phyloP scores from a whole-genome alignment of 2,888 invertebrate genomes.

The Heliconius ismenius region DNA sequence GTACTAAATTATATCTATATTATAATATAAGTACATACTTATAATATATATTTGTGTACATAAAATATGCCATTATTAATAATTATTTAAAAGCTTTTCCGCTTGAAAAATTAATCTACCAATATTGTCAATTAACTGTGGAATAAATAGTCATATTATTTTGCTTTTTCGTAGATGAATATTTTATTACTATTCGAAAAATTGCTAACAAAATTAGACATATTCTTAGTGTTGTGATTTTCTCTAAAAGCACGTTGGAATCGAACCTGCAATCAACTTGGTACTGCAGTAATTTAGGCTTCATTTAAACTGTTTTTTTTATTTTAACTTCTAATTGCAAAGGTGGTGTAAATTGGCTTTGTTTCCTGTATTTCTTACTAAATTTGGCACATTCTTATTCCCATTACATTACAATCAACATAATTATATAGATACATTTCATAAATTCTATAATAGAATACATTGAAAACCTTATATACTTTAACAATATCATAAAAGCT shows the following conservation, averaged over 20 bases:
- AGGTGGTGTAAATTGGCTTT: slow-evolving; percentile 63
- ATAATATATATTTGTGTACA: slow-evolving; percentile 18
- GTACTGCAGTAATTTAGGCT: background rate
- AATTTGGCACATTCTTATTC: slow-evolving; percentile 64
- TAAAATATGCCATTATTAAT: slow-evolving; percentile 5
- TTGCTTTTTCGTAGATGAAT: background rate
- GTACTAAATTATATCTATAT: slow-evolving; percentile 43
- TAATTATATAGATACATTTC: slow-evolving; percentile 52
- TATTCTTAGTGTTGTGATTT: background rate
- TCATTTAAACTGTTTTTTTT: background rate
- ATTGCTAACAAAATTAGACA: slow-evolving; percentile 15
- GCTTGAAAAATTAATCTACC: slow-evolving; percentile 13
- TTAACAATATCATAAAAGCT: slow-evolving; percentile 60
- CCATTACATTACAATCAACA: slow-evolving; percentile 57
- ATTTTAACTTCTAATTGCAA: slow-evolving; percentile 41
- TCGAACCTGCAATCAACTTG: background rate
- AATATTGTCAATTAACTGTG: slow-evolving; percentile 8
- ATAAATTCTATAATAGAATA: slow-evolving; percentile 53
- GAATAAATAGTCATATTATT: slow-evolving; percentile 6
- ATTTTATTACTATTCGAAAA: background rate
- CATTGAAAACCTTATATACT: slow-evolving; percentile 46
- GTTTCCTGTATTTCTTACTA: slow-evolving; percentile 65
- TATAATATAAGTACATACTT: slow-evolving; percentile 32
- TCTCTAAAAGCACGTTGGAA: background rate
- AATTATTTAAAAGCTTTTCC: background rate